Evolutionary conservation across 1,140 invertebrate species (phyloP).

Genomic region (Camponotus vicinus): DNA sequence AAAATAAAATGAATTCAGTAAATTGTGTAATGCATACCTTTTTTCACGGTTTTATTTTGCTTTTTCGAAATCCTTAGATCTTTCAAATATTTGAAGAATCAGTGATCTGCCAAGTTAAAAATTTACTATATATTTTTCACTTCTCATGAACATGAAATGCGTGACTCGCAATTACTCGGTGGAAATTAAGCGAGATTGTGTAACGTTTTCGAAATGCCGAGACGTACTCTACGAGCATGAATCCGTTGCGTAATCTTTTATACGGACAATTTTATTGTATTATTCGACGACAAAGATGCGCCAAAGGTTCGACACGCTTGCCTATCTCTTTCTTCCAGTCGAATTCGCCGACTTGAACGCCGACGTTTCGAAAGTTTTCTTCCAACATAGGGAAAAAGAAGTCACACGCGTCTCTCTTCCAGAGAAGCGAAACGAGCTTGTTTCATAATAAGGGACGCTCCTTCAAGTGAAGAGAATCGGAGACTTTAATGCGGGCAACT

Average conservation of each 20-base stretch:
- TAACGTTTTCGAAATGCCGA: neutral
- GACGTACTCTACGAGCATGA: neutral
- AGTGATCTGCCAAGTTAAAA: neutral
- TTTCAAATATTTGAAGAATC: neutral
- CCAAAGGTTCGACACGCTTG: slow-evolving; percentile 14
- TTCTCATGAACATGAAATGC: neutral
- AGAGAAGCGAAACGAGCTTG: neutral
- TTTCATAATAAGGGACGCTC: slow-evolving; percentile 46
- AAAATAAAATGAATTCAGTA: neutral
- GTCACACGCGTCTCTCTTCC: slow-evolving; percentile 3
- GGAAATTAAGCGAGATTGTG: slow-evolving; percentile 11
- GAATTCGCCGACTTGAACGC: neutral
- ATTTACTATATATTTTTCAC: neutral
- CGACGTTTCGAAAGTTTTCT: slow-evolving; percentile 44
- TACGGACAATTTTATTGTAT: slow-evolving; percentile 25
- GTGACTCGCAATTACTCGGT: neutral
- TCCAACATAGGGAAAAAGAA: slow-evolving; percentile 30
- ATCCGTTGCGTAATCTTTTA: slow-evolving; percentile 21
- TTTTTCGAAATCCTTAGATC: no score
- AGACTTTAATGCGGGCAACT: slow-evolving; percentile 33
- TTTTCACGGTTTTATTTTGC: no score
- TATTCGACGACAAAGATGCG: slow-evolving; percentile 8
- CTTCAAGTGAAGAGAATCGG: slow-evolving; percentile 29
- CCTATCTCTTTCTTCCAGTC: neutral
- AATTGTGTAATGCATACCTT: no score